phyloP scores from a whole-genome alignment of 2,888 invertebrate genomes.

The Adelphocoris suturalis region DNA sequence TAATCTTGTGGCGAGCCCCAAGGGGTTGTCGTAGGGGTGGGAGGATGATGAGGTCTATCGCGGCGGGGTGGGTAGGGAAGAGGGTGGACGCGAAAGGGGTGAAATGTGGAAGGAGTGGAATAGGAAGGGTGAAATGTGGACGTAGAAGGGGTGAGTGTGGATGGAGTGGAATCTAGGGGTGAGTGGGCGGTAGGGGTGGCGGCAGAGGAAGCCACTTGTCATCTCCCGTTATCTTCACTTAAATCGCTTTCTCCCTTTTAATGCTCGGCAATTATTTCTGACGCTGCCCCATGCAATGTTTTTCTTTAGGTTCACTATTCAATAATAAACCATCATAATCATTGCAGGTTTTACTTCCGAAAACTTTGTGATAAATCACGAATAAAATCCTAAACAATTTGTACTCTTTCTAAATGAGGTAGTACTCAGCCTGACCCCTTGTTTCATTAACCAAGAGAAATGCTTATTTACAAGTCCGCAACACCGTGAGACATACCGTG shows the following conservation, averaged over 20 bases:
- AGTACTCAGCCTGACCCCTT: too few relatives aligned
- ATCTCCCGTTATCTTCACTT: slow-evolving; percentile 46
- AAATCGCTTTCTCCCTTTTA: slow-evolving; percentile 52
- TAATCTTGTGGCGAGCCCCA: slow-evolving; percentile 35
- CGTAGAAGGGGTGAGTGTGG: not conserved
- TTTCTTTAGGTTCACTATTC: too few relatives aligned
- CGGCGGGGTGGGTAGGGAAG: not conserved
- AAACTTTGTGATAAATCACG: too few relatives aligned
- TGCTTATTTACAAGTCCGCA: too few relatives aligned
- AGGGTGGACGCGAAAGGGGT: not conserved
- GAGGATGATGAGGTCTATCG: not conserved
- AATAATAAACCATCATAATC: too few relatives aligned
- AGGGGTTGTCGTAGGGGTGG: not conserved
- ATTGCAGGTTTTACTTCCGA: too few relatives aligned
- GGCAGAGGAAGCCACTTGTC: slow-evolving; percentile 40
- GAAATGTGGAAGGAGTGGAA: not conserved
- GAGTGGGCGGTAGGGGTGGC: too few relatives aligned
- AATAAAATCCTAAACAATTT: too few relatives aligned
- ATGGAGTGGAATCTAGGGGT: not conserved
- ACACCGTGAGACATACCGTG: too few relatives aligned
- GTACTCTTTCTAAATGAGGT: too few relatives aligned
- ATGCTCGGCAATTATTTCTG: slow-evolving; percentile 46
- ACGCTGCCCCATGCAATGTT: not conserved
- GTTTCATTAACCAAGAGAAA: too few relatives aligned
- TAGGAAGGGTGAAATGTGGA: not conserved